Evolutionary conservation across 2,888 invertebrate species (phyloP).

Genomic region (Tridacna gigas): DNA sequence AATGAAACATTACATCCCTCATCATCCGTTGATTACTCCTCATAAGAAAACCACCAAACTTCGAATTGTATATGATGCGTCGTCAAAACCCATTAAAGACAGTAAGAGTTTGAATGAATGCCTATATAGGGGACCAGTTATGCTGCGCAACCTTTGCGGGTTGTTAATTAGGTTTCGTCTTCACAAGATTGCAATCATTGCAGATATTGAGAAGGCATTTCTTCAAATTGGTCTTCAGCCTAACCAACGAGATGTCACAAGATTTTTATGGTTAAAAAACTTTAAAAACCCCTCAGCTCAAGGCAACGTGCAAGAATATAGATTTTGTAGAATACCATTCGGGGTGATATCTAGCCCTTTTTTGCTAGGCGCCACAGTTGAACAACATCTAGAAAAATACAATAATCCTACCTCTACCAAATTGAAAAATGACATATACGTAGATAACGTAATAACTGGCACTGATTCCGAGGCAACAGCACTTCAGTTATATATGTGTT

Average conservation of each 20-base stretch:
- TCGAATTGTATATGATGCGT: conserved; percentile 7
- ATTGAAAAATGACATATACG: conserved; percentile 23
- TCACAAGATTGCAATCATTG: conserved; percentile 15
- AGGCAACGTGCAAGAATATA: conserved; percentile 30
- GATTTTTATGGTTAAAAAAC: conserved; percentile 45
- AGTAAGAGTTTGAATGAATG: conserved; percentile 46
- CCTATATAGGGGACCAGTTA: conserved; percentile 34
- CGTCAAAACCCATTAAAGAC: conserved; percentile 24
- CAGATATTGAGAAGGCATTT: conserved; percentile 52
- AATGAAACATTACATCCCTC: conserved; percentile 26
- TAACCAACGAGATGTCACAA: conserved; percentile 36
- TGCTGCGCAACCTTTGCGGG: conserved; percentile 36
- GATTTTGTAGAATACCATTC: conserved; percentile 26
- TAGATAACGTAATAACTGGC: conserved; percentile 24
- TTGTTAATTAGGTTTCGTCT: conserved; percentile 36
- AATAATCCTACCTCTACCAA: neutral
- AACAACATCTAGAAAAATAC: conserved; percentile 20
- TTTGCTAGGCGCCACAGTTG: conserved; percentile 25
- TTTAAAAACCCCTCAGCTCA: neutral
- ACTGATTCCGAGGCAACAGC: neutral
- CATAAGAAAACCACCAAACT: conserved; percentile 28
- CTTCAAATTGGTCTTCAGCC: conserved; percentile 39
- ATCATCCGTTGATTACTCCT: conserved; percentile 24
- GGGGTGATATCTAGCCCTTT: conserved; percentile 38
- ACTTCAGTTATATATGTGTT: neutral